These are phyloP conservation scores for Drosophila busckii DNA, from an alignment of 1,140 invertebrate species.

Conservation along the genomic window DNA sequence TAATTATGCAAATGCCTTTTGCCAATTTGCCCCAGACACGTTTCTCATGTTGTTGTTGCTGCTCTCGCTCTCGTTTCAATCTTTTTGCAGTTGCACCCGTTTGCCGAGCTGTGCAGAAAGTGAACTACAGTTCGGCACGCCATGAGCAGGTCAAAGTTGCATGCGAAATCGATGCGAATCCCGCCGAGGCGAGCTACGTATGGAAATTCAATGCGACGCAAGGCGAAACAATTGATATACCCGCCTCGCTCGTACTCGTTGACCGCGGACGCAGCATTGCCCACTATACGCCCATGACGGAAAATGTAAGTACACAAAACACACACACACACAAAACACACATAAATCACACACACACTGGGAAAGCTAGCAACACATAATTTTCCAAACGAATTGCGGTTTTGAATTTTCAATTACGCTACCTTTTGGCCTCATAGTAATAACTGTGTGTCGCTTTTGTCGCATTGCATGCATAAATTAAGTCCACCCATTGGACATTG, in stretches of 20 bases:
- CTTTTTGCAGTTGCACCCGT: slow-evolving; percentile 83
- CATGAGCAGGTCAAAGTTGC: slow-evolving; percentile 87
- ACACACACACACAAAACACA: slow-evolving; percentile 20
- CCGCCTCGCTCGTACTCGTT: slow-evolving; percentile 81
- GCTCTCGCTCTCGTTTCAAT: not conserved
- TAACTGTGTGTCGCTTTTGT: slow-evolving; percentile 58
- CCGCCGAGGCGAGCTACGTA: slow-evolving; percentile 84
- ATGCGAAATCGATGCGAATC: slow-evolving; percentile 92
- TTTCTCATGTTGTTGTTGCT: not conserved
- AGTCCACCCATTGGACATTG: slow-evolving; percentile 55
- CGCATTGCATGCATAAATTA: slow-evolving; percentile 72
- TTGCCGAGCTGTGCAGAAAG: slow-evolving; percentile 84
- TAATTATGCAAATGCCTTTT: slow-evolving; percentile 71
- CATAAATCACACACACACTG: slow-evolving; percentile 47
- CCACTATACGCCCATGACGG: slow-evolving; percentile 85
- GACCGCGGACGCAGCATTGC: slow-evolving; percentile 83
- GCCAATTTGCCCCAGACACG: slow-evolving; percentile 38
- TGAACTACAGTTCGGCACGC: slow-evolving; percentile 87
- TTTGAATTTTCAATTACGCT: slow-evolving; percentile 77
- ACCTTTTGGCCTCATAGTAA: too few relatives aligned
- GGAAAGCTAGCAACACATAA: slow-evolving; percentile 47
- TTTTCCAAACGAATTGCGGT: slow-evolving; percentile 77
- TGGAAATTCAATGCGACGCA: slow-evolving; percentile 90
- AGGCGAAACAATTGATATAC: slow-evolving; percentile 84
- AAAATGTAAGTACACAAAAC: slow-evolving; percentile 78